A percentile compares a stretch with the other conserved stretches of the same genome.
phyloP scores from a whole-genome alignment of 2,888 invertebrate genomes.

The Phengaris arion region DNA sequence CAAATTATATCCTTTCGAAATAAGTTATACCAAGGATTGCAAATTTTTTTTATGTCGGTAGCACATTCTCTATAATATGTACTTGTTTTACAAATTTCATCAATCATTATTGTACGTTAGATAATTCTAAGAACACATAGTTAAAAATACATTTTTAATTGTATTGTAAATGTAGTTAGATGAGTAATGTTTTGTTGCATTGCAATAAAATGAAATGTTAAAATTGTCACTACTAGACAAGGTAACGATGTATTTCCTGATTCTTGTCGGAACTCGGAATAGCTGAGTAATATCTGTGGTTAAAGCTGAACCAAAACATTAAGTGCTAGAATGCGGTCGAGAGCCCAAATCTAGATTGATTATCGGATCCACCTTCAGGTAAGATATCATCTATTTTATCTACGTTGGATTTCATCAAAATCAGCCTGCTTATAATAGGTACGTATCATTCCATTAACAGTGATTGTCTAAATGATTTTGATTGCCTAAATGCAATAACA shows the following conservation, averaged over 20 bases:
- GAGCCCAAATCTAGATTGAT: conserved; percentile 21
- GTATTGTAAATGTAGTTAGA: conserved; percentile 61
- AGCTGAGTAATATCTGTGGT: conserved; percentile 22
- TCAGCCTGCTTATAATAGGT: background rate
- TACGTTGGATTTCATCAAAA: conserved; percentile 21
- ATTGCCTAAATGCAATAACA: background rate
- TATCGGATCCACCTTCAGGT: conserved; percentile 13
- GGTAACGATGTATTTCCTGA: conserved; percentile 4
- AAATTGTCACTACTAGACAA: conserved; percentile 3
- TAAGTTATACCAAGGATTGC: too few species aligned
- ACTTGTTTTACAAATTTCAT: background rate
- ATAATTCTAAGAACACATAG: conserved; percentile 10
- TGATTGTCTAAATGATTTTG: background rate
- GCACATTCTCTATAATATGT: background rate
- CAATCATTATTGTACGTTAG: background rate
- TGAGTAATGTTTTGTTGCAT: conserved; percentile 21
- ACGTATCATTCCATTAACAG: background rate
- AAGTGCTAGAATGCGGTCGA: background rate
- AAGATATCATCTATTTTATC: conserved; percentile 17
- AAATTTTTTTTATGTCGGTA: background rate
- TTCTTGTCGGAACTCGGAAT: conserved; percentile 10
- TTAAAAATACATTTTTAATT: conserved; percentile 47
- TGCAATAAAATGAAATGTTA: conserved; percentile 18
- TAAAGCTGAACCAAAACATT: background rate
- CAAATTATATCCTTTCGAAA: too few species aligned